Percentiles rank a stretch among this genome's conserved stretches.
These are phyloP conservation scores for Meteorus cinctellus DNA, from an alignment of 2,888 invertebrate species.

Conservation along the genomic window DNA sequence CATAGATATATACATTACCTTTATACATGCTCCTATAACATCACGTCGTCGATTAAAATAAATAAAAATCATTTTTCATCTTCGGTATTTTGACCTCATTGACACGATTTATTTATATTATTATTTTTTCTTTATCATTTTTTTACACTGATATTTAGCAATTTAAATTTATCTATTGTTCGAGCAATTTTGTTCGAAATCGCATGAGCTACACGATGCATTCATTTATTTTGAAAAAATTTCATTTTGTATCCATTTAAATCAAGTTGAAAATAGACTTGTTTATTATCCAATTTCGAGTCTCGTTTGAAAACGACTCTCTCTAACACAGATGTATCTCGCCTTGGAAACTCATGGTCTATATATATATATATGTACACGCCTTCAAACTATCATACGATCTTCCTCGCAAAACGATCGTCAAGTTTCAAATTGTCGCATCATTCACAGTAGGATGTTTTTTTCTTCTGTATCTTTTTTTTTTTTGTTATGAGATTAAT, in stretches of 20 bases:
- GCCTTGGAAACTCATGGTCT: neutral
- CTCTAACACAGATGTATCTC: slow-evolving; percentile 6
- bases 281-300: slow-evolving; percentile 14
- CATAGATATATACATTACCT: neutral
- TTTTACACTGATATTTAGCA: neutral
- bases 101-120: neutral
- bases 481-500: neutral
- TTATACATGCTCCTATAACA: slow-evolving; percentile 17
- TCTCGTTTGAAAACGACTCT: neutral
- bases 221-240: neutral
- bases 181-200: neutral
- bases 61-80: slow-evolving; percentile 3
- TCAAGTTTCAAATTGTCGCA: slow-evolving; percentile 17
- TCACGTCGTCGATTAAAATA: slow-evolving; percentile 15
- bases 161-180: neutral
- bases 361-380: neutral
- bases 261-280: neutral
- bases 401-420: slow-evolving; percentile 6
- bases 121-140: neutral
- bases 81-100: slow-evolving; percentile 14
- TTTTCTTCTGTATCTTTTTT: neutral
- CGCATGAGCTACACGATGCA: neutral
- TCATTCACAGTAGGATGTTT: slow-evolving; percentile 1
- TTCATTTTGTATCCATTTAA: neutral
- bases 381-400: neutral